Evolutionary conservation across 2,113 vertebrate species (phyloP), one percentile per base, ranked within the genome.

Genomic region (Ammodramus savannarum): DNA sequence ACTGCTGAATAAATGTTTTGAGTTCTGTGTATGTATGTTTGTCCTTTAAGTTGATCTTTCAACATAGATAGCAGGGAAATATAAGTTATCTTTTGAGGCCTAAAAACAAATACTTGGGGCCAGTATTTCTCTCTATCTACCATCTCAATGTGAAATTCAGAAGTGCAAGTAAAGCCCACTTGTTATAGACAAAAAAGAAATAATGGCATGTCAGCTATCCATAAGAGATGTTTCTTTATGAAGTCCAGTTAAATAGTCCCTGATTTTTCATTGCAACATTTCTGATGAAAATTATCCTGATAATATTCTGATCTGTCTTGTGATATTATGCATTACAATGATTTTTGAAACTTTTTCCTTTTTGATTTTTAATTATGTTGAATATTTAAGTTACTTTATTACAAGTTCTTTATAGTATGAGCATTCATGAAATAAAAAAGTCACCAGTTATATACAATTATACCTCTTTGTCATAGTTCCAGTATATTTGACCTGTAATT

Each of bases 181-280:
- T 88, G 4, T 83, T 67, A 27, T 0, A 27, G 62, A n/a, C 22
- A 34, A 44, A 69, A 20, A 46, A 62, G 39, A 76, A 73, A 54
- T 32, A 7, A 48, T 1, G 1, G 12, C 0, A 0, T 49, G 25
- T 48, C 15, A 36, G 21, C 25, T 79, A 0, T 52, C 32, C 4
- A 2, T 58, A 62, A 63, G 6, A 16, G 16, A 9, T 80, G 15
- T 34, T 71, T 27, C 11, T 71, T 90, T 49, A 16, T 0, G 0
- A 73, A 51, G 11, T 63, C 27, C 31, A 16, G 11, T 74, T 87
- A 63, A 76, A 54, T 43, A 69, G 20, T 36, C 16, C 15, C 34
- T 67, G 12, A 10, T 58, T 90, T 85, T 75, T 82, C 21, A 19
- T 20, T 73, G 12, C 22, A 51, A 11, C 38, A 29, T 21, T 34